These are phyloP conservation scores for Vespertilio murinus DNA, from an alignment of 2,797 vertebrate species.

Conservation along the genomic window DNA sequence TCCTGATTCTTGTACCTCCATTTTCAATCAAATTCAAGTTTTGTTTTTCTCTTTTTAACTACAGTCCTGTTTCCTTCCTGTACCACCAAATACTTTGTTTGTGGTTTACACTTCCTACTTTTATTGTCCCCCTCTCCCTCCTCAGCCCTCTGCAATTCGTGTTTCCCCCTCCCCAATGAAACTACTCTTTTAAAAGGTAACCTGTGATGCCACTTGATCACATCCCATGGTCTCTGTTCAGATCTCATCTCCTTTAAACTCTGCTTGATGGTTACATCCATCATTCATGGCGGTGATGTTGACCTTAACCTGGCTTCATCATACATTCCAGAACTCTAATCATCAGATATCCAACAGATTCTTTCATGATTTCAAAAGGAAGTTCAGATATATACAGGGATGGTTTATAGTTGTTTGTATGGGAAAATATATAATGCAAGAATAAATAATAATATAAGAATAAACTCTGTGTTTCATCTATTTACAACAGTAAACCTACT, in stretches of 20 bases:
- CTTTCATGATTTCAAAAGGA: conserved; percentile 12
- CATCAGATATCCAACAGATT: conserved; percentile 27
- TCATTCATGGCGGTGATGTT: conserved; percentile 45
- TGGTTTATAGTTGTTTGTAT: background rate
- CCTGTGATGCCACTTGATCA: background rate
- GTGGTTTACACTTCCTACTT: background rate
- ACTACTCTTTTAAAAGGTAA: conserved; percentile 20
- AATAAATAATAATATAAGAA: background rate
- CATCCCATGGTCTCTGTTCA: background rate
- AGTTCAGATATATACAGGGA: background rate
- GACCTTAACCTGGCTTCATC: conserved; percentile 25
- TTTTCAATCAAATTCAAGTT: conserved; percentile 1
- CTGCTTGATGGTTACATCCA: conserved; percentile 21
- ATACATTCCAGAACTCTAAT: background rate
- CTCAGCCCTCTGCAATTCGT: background rate
- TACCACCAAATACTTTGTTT: background rate
- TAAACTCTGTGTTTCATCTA: background rate
- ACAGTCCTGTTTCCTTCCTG: background rate
- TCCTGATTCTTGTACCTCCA: background rate
- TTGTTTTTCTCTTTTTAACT: background rate
- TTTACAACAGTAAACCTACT: background rate
- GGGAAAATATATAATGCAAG: background rate
- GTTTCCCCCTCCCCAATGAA: background rate
- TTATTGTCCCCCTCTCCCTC: background rate
- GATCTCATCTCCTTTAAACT: conserved; percentile 10